Percentiles rank a stretch among this genome's conserved stretches.
These are phyloP conservation scores for Onychomys torridus DNA, from an alignment of 2,797 vertebrate species.

Conservation along the genomic window DNA sequence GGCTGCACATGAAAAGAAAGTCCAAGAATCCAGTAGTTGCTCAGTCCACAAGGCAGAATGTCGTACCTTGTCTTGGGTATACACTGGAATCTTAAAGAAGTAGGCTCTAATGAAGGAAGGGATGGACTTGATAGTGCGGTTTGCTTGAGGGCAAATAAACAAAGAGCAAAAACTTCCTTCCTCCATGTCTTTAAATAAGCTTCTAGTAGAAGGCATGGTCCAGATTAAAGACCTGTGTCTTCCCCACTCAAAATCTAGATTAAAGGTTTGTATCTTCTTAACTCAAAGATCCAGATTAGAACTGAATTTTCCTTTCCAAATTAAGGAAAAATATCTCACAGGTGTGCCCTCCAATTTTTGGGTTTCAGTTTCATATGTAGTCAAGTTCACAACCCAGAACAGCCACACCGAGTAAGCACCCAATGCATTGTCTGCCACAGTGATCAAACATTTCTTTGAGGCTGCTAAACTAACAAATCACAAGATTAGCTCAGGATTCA, in stretches of 20 bases:
- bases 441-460: not conserved
- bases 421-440: not conserved
- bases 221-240: not conserved
- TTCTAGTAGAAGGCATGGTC: not conserved
- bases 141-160: not conserved
- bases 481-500: not conserved
- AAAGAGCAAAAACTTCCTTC: not conserved
- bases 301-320: not conserved
- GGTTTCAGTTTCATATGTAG: not conserved
- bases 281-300: not conserved
- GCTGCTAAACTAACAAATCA: constrained; percentile 49
- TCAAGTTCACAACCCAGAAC: not conserved
- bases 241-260: not conserved
- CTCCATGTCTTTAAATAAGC: not conserved
- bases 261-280: not conserved
- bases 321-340: not conserved
- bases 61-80: not conserved
- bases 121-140: no score
- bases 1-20: not conserved
- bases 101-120: not conserved
- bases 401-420: not conserved
- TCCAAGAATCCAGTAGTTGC: not conserved
- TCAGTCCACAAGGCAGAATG: not conserved
- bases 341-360: not conserved
- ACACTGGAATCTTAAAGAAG: not conserved